Evolutionary conservation across 2,888 invertebrate genomes (phyloP), one percentile per base, ranked within the genome.

Genomic region (Drosophila falleni): DNA sequence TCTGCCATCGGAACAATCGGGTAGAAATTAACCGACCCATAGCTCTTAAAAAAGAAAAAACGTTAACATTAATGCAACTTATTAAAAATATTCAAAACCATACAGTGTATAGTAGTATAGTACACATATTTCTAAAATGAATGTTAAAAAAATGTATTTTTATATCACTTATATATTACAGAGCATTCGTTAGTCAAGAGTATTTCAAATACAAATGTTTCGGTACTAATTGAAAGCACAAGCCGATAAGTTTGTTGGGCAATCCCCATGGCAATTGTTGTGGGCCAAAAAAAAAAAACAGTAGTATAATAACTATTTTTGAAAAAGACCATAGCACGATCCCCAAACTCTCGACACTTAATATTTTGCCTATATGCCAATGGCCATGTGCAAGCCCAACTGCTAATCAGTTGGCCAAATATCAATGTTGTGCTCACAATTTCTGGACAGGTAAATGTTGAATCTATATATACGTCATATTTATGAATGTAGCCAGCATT

Each of bases 391-490:
- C 42, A 26, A 47, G 55, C 58, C 23, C 19, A 41, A 39, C 46
- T 73, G 87, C 64, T 89, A 89, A 84, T 87, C 73, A 89, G 47
- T 81, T 74, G 71, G 51, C 39, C 67, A 87, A 89, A 87, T 63
- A 63, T 15, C 29, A 13, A 51, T 26, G 41, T n/a, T 49, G 70
- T 64, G 54, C n/a, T 41, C 39, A 50, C 53, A 61, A 35, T 56
- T 60, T 31, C 42, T 42, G 16, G 33, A 16, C 33, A 10, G 16
- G 35, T n/a, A 50, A 46, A 61, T 16, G 13, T 16, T 53, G 13
- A 37, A 44, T 53, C 23, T 33, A 55, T 54, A 35, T 62, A 53
- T 50, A 58, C 55, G 53, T 61, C 46, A 59, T 55, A 41, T 71
- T 49, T 65, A 51, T 61, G 50, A 47, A 50, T 10, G 37, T 53